phyloP scores from a whole-genome alignment of 2,797 vertebrate genomes.

The Pelochelys cantorii region DNA sequence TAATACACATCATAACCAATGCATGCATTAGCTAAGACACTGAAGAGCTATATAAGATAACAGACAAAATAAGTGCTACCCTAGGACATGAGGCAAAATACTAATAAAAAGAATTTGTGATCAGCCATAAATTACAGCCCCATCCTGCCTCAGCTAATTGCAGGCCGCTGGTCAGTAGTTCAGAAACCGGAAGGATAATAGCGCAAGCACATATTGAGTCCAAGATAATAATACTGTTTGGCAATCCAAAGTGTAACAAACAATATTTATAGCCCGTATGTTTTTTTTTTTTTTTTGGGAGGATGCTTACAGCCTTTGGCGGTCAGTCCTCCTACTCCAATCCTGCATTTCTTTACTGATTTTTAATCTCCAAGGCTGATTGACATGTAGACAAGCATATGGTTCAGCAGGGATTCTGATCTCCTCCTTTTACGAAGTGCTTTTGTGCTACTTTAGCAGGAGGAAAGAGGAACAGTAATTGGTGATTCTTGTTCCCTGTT shows the following conservation, averaged over 20 bases:
- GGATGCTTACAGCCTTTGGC: background rate
- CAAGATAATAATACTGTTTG: background rate
- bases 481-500: background rate
- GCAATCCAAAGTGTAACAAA: background rate
- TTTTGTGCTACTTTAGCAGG: background rate
- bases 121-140: background rate
- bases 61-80: background rate
- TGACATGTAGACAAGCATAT: background rate
- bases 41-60: background rate
- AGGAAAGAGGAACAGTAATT: background rate
- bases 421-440: background rate
- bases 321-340: background rate
- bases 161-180: accelerated
- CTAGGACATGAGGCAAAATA: background rate
- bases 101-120: background rate
- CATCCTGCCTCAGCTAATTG: background rate
- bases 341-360: background rate
- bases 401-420: background rate
- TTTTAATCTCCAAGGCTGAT: background rate
- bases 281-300: background rate
- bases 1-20: background rate
- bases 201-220: background rate
- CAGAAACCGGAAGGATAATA: background rate
- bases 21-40: background rate
- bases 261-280: background rate